phyloP scores from a whole-genome alignment of 2,888 invertebrate species.

The Anagyrus pseudococci region DNA sequence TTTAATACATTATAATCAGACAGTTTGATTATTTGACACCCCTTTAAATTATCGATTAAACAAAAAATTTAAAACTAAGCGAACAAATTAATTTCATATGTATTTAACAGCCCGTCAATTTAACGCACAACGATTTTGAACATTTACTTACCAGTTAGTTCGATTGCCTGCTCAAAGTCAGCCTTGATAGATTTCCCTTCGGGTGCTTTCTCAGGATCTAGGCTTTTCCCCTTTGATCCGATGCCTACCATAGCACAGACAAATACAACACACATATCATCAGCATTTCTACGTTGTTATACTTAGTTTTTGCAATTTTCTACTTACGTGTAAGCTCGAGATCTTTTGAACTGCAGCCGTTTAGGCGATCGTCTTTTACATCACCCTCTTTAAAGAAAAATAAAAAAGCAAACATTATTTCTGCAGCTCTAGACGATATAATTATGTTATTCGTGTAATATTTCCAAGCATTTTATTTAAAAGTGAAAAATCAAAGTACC shows the following conservation, averaged over 20 bases:
- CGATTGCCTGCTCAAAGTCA: conserved; percentile 88
- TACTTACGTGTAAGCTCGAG: conserved; percentile 68
- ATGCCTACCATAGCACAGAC: conserved; percentile 60
- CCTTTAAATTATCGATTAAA: too few species aligned
- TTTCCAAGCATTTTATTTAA: too few species aligned
- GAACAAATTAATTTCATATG: too few species aligned
- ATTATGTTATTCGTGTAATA: too few species aligned
- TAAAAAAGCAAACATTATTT: neutral
- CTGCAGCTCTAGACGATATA: too few species aligned
- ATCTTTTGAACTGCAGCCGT: conserved; percentile 79
- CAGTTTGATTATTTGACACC: too few species aligned
- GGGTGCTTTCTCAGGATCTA: conserved; percentile 72
- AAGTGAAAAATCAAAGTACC: too few species aligned
- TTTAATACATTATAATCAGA: too few species aligned
- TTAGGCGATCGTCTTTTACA: conserved; percentile 85
- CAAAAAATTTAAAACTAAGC: too few species aligned
- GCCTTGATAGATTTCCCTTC: conserved; percentile 69
- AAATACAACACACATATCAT: too few species aligned
- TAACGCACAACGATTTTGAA: too few species aligned
- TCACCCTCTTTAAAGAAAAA: conserved; percentile 73
- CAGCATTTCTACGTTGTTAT: neutral
- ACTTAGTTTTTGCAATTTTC: neutral
- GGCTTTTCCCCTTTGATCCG: conserved; percentile 66
- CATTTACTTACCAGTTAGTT: conserved; percentile 72
- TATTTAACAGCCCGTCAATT: too few species aligned